Base-by-base conservation (phyloP, 1,140 invertebrate genomes). In the Drosophila nebulosa region DNA sequence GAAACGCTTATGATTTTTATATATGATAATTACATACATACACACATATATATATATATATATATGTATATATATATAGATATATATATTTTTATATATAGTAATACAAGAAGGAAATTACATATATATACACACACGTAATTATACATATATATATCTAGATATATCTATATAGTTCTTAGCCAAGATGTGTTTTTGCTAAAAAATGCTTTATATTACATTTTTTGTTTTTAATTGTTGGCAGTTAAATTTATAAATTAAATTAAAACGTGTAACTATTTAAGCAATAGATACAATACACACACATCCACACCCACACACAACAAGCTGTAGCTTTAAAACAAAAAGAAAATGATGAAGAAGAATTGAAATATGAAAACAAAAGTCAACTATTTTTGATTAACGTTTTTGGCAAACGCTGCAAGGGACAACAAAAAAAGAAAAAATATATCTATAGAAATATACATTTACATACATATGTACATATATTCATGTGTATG, bases 341-440 rank as follows among this genome's bases (percentile, higher is more conserved):
- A 63, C 30, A 80, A 63, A 69, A 62, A n/a, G n/a, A n/a, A n/a
- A n/a, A n/a, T n/a, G n/a, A 55, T 51, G 64, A 70, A 65, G 64
- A 74, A 59, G 26, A 65, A 63, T 46, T 46, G 39, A 46, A 46
- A 72, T 51, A 60, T 63, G 42, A 53, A 67, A 50, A 66, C 36
- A 60, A 78, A 80, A 78, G 65, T 26, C 39, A 81, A 85, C 78
- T 85, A 86, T 86, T 86, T 86, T 86, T 86, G 71, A 86, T 78
- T 81, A 72, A 71, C 52, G 53, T 81, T 78, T 78, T 86, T 84
- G 73, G 83, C 79, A 78, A 86, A 76, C 68, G 55, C 64, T 78
- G 72, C 62, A 74, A 80, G 74, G 56, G 64, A 69, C 53, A 74
- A 69, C 53, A 74, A 69, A 63, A 64, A 72, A 63, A 30, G 50